Percentiles rank a stretch among this genome's conserved stretches.
Conservation (phyloP, 1,140 invertebrate genomes). For the Carposina sasakii region DNA sequence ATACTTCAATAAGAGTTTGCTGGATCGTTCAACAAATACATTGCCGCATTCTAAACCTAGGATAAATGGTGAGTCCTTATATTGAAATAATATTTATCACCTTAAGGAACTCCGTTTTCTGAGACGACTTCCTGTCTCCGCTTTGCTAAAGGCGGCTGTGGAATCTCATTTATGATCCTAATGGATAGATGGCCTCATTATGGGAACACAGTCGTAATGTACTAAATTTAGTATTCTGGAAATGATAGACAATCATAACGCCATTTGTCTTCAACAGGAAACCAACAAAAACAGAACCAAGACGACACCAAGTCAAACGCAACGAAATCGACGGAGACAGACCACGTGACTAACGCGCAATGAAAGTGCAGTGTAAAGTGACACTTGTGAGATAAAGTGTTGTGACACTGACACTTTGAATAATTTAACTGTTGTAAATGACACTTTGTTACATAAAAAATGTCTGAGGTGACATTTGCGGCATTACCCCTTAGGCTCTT, state of each 20-base stretch:
- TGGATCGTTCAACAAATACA: slow-evolving; percentile 39
- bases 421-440: not conserved
- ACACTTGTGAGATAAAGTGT: too few relatives aligned
- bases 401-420: not conserved
- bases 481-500: too few relatives aligned
- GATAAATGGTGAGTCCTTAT: slow-evolving; percentile 32
- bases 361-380: not conserved
- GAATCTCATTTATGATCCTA: too few relatives aligned
- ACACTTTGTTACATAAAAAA: not conserved
- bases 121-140: too few relatives aligned
- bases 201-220: too few relatives aligned
- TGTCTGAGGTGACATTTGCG: too few relatives aligned
- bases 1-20: slow-evolving; percentile 39
- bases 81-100: not conserved
- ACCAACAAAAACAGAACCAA: not conserved
- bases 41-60: slow-evolving; percentile 42
- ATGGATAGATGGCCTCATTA: too few relatives aligned
- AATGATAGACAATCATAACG: too few relatives aligned
- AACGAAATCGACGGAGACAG: slow-evolving; percentile 30
- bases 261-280: too few relatives aligned
- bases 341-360: not conserved
- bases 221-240: too few relatives aligned
- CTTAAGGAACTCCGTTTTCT: not conserved
- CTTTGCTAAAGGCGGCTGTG: too few relatives aligned
- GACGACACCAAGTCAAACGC: slow-evolving; percentile 22